Conservation (phyloP, 2,888 invertebrate genomes). For the Lasioglossum pauxillum region DNA sequence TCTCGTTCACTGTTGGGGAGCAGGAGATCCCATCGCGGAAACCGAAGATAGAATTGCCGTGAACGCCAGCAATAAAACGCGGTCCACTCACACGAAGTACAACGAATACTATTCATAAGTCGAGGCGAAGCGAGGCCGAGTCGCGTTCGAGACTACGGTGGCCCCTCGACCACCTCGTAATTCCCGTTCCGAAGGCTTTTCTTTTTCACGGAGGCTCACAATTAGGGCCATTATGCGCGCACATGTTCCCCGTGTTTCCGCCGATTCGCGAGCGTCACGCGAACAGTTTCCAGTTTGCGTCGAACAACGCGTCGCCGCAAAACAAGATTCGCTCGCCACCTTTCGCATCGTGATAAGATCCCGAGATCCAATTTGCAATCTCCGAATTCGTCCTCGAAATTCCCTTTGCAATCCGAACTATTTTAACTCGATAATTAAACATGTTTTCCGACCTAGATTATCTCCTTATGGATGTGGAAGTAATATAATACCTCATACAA, state of each 20-base stretch:
- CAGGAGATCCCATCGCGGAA: slow-evolving; percentile 44
- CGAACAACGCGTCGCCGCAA: background rate
- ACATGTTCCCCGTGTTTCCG: slow-evolving; percentile 51
- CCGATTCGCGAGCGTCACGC: slow-evolving; percentile 50
- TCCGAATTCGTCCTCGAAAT: background rate
- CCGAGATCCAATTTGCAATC: background rate
- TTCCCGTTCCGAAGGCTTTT: slow-evolving; percentile 55
- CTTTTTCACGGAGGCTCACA: slow-evolving; percentile 48
- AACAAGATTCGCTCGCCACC: background rate
- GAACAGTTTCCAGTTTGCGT: background rate
- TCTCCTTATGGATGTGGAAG: too few relatives aligned
- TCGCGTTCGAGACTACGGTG: slow-evolving; percentile 11
- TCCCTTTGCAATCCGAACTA: too few relatives aligned
- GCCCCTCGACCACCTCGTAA: slow-evolving; percentile 64
- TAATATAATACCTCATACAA: too few relatives aligned
- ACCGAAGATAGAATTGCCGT: slow-evolving; percentile 65
- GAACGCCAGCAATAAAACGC: slow-evolving; percentile 61
- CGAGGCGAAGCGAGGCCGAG: slow-evolving; percentile 23
- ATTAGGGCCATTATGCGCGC: slow-evolving; percentile 61
- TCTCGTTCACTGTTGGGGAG: background rate
- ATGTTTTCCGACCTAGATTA: too few relatives aligned
- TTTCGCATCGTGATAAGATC: background rate
- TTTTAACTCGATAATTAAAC: too few relatives aligned
- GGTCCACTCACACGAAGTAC: slow-evolving; percentile 54
- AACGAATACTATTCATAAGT: slow-evolving; percentile 74